phyloP scores from a whole-genome alignment of 2,113 vertebrate species.

The Antennarius striatus region DNA sequence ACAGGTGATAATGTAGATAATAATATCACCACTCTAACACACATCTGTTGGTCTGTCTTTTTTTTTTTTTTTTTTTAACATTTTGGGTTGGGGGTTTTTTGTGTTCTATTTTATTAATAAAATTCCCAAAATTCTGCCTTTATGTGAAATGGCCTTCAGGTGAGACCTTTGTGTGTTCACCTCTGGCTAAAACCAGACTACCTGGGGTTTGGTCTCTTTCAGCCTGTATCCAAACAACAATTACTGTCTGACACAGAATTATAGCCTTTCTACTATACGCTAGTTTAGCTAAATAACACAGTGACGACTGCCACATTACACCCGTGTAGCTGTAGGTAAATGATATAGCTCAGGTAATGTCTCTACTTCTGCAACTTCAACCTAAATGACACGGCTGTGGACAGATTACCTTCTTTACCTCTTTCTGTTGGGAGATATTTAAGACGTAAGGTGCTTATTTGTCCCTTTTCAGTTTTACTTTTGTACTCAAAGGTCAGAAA shows the following conservation, averaged over 20 bases:
- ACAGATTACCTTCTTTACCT: constrained; percentile 32
- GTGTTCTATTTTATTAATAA: no score
- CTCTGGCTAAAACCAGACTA: constrained; percentile 42
- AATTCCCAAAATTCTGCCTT: no score
- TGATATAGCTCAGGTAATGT: constrained; percentile 42
- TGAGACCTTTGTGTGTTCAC: constrained; percentile 1
- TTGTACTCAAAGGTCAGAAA: constrained; percentile 18
- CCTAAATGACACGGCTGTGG: constrained; percentile 37
- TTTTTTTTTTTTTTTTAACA: no score
- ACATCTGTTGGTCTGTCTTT: no score
- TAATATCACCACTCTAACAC: no score
- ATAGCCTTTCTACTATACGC: constrained; percentile 32
- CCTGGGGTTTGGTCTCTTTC: constrained; percentile 28
- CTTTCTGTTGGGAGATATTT: constrained; percentile 33
- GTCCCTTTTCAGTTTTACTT: constrained; percentile 72
- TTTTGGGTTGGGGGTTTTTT: no score
- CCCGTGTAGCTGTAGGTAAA: constrained; percentile 42
- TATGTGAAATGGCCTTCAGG: no score
- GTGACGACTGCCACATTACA: constrained; percentile 34
- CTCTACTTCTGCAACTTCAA: constrained; percentile 8
- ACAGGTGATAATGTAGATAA: not conserved
- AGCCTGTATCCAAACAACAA: constrained; percentile 67
- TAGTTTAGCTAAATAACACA: constrained; percentile 51
- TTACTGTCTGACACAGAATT: constrained; percentile 72
- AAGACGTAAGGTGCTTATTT: constrained; percentile 54